phyloP scores from a whole-genome alignment of 2,888 invertebrate genomes.

The Eumacrocentrus americanus region DNA sequence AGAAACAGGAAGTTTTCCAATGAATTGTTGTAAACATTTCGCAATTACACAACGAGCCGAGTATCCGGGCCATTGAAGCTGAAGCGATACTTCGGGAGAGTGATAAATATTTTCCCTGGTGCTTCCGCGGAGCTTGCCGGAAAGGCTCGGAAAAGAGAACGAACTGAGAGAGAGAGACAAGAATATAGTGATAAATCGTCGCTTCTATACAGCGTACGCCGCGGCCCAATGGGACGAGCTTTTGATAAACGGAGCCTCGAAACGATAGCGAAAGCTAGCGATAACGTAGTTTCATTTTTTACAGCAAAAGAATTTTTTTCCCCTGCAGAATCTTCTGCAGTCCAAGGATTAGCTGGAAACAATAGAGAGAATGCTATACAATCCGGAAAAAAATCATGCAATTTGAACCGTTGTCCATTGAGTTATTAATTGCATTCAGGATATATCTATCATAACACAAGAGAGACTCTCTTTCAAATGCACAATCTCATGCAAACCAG shows the following conservation, averaged over 20 bases:
- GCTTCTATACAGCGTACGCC: conserved; percentile 20
- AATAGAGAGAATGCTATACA: background rate
- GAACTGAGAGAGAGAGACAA: conserved; percentile 4
- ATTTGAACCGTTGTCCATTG: too few relatives aligned
- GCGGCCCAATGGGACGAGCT: background rate
- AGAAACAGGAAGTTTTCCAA: background rate
- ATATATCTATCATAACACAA: too few relatives aligned
- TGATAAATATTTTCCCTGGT: conserved; percentile 27
- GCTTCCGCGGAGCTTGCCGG: conserved; percentile 1
- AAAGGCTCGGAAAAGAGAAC: conserved; percentile 8
- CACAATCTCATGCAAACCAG: background rate
- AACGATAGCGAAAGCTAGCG: conserved; percentile 3
- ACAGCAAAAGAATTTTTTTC: background rate
- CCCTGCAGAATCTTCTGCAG: background rate
- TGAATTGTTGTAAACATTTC: conserved; percentile 16
- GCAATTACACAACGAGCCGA: conserved; percentile 11
- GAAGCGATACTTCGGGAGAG: conserved; percentile 18
- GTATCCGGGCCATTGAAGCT: conserved; percentile 10
- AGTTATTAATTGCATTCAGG: too few relatives aligned
- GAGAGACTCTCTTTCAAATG: conserved; percentile 4
- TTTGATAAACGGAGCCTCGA: conserved; percentile 17
- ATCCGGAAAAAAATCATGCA: background rate
- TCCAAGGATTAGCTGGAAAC: background rate
- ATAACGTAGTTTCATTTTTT: conserved; percentile 15
- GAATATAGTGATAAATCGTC: conserved; percentile 36